These are phyloP conservation scores for Piaya cayana DNA, from an alignment of 2,113 vertebrate genomes.

Conservation along the genomic window DNA sequence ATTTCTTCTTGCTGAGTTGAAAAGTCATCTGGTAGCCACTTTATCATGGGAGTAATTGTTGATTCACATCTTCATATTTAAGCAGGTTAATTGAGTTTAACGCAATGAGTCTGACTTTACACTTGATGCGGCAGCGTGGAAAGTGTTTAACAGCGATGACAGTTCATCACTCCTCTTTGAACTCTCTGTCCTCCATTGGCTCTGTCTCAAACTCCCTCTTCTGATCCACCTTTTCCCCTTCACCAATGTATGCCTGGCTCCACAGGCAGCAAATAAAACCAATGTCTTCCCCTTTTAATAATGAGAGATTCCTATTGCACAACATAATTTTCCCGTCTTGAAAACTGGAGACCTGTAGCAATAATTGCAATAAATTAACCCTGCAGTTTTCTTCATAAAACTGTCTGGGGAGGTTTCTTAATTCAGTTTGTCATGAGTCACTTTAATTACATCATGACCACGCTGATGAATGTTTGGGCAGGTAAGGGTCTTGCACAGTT, in stretches of 20 bases:
- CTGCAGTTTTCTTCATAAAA: constrained; percentile 49
- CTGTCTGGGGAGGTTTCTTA: constrained; percentile 55
- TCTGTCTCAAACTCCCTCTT: not conserved
- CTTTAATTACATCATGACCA: constrained; percentile 60
- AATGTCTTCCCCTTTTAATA: not conserved
- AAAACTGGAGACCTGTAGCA: constrained; percentile 42
- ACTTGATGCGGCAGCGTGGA: not conserved
- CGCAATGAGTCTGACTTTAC: not conserved
- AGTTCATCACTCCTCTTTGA: not conserved
- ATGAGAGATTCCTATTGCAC: constrained; percentile 40
- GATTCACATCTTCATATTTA: not conserved
- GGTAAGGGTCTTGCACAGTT: constrained; percentile 48
- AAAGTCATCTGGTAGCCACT: not conserved
- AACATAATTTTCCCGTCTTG: constrained; percentile 17
- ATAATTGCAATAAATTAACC: constrained; percentile 52
- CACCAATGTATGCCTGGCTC: not conserved
- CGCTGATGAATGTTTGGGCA: constrained; percentile 35
- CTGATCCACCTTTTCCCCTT: not conserved
- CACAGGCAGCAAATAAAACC: not conserved
- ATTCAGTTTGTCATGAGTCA: constrained; percentile 60
- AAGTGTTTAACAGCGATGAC: not conserved
- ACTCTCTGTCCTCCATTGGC: not conserved
- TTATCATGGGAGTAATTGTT: not conserved
- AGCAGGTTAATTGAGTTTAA: not conserved
- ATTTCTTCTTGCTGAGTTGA: not conserved